phyloP scores from a whole-genome alignment of 2,888 invertebrate species.

The Papilio gigon region DNA sequence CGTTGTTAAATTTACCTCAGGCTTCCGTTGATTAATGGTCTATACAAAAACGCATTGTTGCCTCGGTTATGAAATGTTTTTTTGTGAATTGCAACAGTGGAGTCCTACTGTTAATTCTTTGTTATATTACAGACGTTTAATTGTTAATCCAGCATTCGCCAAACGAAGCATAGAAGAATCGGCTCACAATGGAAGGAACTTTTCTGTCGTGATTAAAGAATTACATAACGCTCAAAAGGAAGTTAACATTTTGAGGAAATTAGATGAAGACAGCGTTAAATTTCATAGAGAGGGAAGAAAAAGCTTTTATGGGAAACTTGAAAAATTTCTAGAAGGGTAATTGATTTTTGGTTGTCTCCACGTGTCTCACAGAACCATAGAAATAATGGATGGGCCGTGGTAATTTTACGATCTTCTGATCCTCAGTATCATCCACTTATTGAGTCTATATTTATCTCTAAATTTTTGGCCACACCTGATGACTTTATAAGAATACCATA shows the following conservation, averaged over 20 bases:
- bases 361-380: no score
- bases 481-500: no score
- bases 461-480: no score
- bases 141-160: slow-evolving; percentile 76
- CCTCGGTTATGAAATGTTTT: no score
- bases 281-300: slow-evolving; percentile 84
- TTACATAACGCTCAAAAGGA: slow-evolving; percentile 65
- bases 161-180: slow-evolving; percentile 66
- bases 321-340: slow-evolving; percentile 85
- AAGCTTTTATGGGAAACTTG: slow-evolving; percentile 84
- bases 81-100: no score
- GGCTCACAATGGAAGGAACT: slow-evolving; percentile 39
- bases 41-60: no score
- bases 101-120: slow-evolving; percentile 38
- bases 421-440: no score
- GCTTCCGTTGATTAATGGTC: no score
- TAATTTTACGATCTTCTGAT: no score
- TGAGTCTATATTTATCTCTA: no score
- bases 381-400: no score
- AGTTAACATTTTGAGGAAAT: slow-evolving; percentile 55
- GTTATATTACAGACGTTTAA: slow-evolving; percentile 58
- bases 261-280: slow-evolving; percentile 64
- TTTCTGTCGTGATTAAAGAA: slow-evolving; percentile 53
- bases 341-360: slow-evolving; percentile 54
- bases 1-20: no score